Percentiles rank a stretch among this genome's conserved stretches.
These are phyloP conservation scores for Branchellion lobata DNA, from an alignment of 2,888 invertebrate genomes.

Conservation along the genomic window DNA sequence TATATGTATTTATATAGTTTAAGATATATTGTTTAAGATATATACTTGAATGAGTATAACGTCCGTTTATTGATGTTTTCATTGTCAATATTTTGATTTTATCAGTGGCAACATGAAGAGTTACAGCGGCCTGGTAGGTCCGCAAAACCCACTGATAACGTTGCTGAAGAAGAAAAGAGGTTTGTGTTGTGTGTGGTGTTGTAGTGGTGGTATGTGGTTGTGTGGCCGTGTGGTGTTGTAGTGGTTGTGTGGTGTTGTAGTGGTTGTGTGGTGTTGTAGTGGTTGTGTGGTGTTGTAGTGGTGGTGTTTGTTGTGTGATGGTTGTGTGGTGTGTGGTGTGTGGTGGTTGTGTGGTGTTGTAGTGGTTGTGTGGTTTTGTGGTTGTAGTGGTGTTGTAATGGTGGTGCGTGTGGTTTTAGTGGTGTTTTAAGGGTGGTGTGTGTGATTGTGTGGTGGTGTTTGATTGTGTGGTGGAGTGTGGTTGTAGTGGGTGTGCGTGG, in stretches of 20 bases:
- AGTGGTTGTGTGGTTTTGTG: neutral
- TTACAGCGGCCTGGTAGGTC: neutral
- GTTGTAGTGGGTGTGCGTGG: neutral
- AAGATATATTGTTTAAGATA: no score
- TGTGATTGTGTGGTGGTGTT: neutral
- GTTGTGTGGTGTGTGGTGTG: neutral
- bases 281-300: neutral
- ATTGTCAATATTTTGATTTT: no score
- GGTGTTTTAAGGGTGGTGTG: neutral
- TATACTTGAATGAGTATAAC: no score
- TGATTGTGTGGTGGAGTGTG: neutral
- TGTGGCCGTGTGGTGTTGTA: neutral
- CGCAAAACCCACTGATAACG: constrained; percentile 23
- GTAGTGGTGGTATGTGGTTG: neutral
- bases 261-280: neutral
- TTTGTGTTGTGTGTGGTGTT: no score
- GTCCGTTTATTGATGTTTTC: no score
- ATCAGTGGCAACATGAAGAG: neutral
- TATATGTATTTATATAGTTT: no score
- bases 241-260: neutral
- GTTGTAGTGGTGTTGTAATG: neutral
- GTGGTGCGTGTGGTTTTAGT: neutral
- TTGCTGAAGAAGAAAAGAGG: constrained; percentile 35
- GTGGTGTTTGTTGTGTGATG: neutral
- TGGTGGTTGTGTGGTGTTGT: neutral